phyloP scores from a whole-genome alignment of 1,140 invertebrate genomes.

The Amphibalanus amphitrite region DNA sequence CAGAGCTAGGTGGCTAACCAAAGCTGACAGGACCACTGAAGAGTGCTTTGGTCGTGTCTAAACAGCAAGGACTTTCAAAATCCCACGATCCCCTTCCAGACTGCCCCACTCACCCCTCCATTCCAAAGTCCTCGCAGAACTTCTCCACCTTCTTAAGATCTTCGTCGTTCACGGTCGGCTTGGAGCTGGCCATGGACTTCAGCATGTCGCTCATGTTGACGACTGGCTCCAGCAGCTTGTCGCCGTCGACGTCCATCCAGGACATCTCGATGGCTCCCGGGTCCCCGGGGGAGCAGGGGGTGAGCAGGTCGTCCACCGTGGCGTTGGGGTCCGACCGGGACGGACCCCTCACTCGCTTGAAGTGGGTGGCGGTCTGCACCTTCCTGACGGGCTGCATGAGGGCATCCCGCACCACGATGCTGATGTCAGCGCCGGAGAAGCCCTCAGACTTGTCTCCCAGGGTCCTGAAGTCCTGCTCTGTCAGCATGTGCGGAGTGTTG shows the following conservation, averaged over 20 bases:
- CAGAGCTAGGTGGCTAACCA: no score
- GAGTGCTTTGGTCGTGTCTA: no score
- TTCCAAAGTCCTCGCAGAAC: slow-evolving; percentile 96
- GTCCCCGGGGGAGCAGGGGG: slow-evolving; percentile 90
- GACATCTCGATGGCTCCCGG: slow-evolving; percentile 88
- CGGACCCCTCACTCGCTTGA: slow-evolving; percentile 69
- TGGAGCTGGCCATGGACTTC: slow-evolving; percentile 74
- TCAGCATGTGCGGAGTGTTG: slow-evolving; percentile 65
- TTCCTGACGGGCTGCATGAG: slow-evolving; percentile 97
- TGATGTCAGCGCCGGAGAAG: slow-evolving; percentile 98
- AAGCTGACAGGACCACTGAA: no score
- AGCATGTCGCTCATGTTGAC: slow-evolving; percentile 93
- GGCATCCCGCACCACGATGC: slow-evolving; percentile 92
- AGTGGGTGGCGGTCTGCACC: slow-evolving; percentile 95
- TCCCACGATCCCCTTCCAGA: no score
- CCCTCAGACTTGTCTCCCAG: slow-evolving; percentile 76
- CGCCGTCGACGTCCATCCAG: slow-evolving; percentile 87
- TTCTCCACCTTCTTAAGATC: slow-evolving; percentile 87
- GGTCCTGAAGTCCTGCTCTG: slow-evolving; percentile 69
- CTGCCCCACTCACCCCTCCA: slow-evolving; percentile 64
- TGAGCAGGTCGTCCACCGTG: slow-evolving; percentile 77
- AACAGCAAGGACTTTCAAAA: no score
- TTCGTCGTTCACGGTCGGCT: slow-evolving; percentile 94
- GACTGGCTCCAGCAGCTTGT: slow-evolving; percentile 90
- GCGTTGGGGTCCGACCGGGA: slow-evolving; percentile 60